Base-by-base conservation (phyloP, 2,113 vertebrate species). In the Tychaedon coryphoeus region DNA sequence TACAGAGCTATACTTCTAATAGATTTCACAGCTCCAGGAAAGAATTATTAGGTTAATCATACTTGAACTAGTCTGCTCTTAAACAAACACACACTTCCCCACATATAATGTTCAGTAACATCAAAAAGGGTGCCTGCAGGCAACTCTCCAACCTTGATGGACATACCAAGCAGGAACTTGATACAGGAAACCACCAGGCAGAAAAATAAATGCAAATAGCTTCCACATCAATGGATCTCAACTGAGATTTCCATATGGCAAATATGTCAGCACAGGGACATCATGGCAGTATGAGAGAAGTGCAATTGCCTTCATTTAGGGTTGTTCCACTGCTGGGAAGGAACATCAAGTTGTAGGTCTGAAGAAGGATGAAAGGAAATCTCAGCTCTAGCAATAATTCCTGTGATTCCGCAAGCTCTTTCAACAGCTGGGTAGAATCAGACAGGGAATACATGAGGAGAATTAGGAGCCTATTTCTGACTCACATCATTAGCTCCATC, bases 401-500 rank as follows among this genome's bases (percentile, higher is more conserved):
- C 57, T 75, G 48, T 22, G 66, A 81, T 62, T 92, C 88, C 51
- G 12, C 47, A 26, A 85, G 70, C 38, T 88, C 82, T 92, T 54
- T 67, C 57, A 95, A 88, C 86, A 93, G 83, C 89, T 93, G 83
- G 75, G 58, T 53, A 83, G 62, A 95, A 65, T 86, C 91, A 80
- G 54, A 73, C 34, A 67, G 53, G 81, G 85, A 82, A 78, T 69
- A 90, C 62, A 78, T 0, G 2, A 92, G 81, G 40, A 93, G 42
- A 76, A 78, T 74, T 71, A 90, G 62, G n/a, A 75, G 19, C 77
- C 43, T 93, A 92, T 79, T 90, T 95, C 33, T 94, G 79, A 93
- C 40, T 90, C 48, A 19, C 43, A 67, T 88, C 88, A 87, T 91
- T 94, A 92, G 25, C 81, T 87, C 70, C 62, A 82, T 69, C 88